These are phyloP conservation scores for Terebella lapidaria DNA, from an alignment of 2,888 invertebrate genomes.

Conservation along the genomic window DNA sequence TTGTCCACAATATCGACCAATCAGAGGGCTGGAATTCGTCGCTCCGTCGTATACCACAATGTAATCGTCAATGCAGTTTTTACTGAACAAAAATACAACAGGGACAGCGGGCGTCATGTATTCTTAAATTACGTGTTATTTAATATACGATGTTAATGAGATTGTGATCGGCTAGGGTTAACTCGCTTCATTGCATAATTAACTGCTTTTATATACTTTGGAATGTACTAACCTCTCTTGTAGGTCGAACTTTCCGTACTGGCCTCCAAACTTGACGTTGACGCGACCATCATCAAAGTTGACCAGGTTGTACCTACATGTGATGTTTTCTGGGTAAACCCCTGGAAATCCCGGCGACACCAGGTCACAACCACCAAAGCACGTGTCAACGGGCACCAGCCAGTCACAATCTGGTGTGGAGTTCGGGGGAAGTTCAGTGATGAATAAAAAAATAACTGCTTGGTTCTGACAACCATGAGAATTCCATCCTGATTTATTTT, in stretches of 20 bases:
- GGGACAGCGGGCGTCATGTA: no score
- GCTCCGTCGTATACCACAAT: conserved; percentile 21
- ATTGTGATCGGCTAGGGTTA: no score
- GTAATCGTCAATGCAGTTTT: conserved; percentile 20
- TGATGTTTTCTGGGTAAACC: conserved; percentile 19
- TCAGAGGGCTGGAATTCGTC: conserved; percentile 13
- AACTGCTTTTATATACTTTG: no score
- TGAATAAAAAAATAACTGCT: no score
- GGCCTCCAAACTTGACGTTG: conserved; percentile 18
- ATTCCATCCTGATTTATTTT: no score
- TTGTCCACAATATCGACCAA: conserved; percentile 22
- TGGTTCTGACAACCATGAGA: no score
- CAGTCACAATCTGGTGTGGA: conserved; percentile 25
- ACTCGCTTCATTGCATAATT: no score
- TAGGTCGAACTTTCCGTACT: conserved; percentile 21
- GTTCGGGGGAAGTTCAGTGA: no score
- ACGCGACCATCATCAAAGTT: conserved; percentile 19
- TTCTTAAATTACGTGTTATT: no score
- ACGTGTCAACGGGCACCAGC: conserved; percentile 21
- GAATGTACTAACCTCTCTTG: conserved; percentile 18
- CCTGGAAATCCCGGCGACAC: conserved; percentile 23
- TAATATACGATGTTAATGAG: no score
- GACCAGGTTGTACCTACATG: conserved; percentile 20
- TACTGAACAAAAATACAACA: conserved; percentile 8
- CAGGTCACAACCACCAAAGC: conserved; percentile 16